Evolutionary conservation across 2,797 vertebrate genomes (phyloP).

Genomic region (Nasua narica): DNA sequence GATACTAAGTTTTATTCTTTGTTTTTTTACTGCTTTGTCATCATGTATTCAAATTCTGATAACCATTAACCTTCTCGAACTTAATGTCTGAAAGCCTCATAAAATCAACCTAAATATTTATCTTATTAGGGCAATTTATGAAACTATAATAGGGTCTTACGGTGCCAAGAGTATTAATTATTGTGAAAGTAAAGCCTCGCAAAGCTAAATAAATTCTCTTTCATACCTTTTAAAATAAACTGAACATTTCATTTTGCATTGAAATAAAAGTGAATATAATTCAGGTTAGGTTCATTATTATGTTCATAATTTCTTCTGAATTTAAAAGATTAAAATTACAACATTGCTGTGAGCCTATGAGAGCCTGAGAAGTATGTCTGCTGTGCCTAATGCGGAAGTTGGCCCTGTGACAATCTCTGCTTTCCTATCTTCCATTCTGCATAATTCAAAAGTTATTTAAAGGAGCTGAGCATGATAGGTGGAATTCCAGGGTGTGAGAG

Average conservation of each 20-base stretch:
- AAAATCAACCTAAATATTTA: not conserved
- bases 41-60: not conserved
- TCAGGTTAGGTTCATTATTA: not conserved
- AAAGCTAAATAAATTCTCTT: not conserved
- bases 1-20: not conserved
- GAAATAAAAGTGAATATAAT: not conserved
- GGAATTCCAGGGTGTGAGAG: not conserved
- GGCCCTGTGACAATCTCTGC: not conserved
- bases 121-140: not conserved
- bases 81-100: not conserved
- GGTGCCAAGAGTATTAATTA: not conserved
- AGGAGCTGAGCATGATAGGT: not conserved
- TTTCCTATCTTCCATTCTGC: not conserved
- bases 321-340: not conserved
- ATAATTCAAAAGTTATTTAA: not conserved
- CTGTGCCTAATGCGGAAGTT: too few relatives aligned
- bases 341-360: not conserved
- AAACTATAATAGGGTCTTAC: not conserved
- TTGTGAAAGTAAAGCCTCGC: not conserved
- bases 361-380: not conserved
- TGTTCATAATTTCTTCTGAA: not conserved
- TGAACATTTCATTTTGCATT: not conserved
- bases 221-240: not conserved
- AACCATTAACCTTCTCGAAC: not conserved
- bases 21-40: not conserved